Conservation (phyloP, 2,888 invertebrate species). For the Blastobasis lacticolella region DNA sequence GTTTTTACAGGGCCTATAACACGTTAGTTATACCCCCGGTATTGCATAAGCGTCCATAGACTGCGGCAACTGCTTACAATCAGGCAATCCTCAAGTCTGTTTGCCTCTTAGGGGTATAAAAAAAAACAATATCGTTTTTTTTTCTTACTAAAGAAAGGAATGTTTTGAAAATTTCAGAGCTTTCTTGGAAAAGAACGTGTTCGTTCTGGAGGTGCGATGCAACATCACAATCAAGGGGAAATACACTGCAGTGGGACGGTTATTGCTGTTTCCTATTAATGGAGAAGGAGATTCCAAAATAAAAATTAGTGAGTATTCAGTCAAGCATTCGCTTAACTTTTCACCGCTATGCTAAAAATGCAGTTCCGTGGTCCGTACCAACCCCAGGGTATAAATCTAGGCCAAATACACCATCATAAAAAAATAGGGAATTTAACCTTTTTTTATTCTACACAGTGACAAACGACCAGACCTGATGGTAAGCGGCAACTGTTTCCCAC, state of each 20-base stretch:
- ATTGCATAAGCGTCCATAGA: too few species aligned
- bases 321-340: not conserved
- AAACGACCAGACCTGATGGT: too few species aligned
- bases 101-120: not conserved
- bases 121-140: not conserved
- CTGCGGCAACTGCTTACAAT: too few species aligned
- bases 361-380: too few species aligned
- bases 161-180: slow-evolving; percentile 42
- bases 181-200: slow-evolving; percentile 53
- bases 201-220: slow-evolving; percentile 52
- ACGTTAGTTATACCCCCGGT: too few species aligned
- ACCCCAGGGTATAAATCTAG: too few species aligned
- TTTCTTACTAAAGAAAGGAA: not conserved
- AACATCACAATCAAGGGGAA: slow-evolving; percentile 67
- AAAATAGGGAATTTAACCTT: too few species aligned
- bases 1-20: too few species aligned
- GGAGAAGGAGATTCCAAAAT: slow-evolving; percentile 67
- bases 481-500: too few species aligned
- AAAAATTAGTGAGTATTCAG: slow-evolving; percentile 49
- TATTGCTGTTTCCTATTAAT: slow-evolving; percentile 61
- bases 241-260: slow-evolving; percentile 60
- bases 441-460: too few species aligned
- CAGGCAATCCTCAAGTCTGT: too few species aligned
- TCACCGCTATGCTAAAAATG: not conserved
- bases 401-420: too few species aligned